Evolutionary conservation across 2,113 vertebrate genomes (phyloP), one percentile per base, ranked within the genome.

Genomic region (Suncus etruscus): DNA sequence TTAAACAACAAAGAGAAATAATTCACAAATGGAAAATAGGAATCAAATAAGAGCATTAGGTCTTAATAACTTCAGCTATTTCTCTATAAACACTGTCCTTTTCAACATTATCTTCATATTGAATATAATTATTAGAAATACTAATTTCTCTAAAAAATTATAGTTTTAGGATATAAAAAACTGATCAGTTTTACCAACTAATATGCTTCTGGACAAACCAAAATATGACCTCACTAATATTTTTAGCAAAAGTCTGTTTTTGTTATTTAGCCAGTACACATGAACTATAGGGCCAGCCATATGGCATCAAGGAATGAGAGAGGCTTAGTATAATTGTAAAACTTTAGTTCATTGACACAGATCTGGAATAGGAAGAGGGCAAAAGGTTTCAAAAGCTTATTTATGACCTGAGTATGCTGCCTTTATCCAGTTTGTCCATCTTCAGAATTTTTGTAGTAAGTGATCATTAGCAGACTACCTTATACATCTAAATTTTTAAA

Each of bases 221-320:
- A 80, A 80, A 54, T 50, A 77, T 24, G 80, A 61, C 69, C 92
- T 91, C 50, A 39, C 61, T 78, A 50, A 32, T 87, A 91, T 94
- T 94, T 95, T 95, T 82, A 93, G 81, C 66, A 89, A 90, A 93
- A 89, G 69, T 72, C 66, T 92, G 12, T 61, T 84, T 78, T 83
- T 76, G 45, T 83, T 83, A 74, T 92, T 93, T 93, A 95, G 77
- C 47, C 66, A 75, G 73, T 47, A 83, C 39, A 39, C 58, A 70
- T 51, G 69, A 77, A 73, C 74, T 82, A 86, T 31, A 89, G 25
- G 25, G 31, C 81, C 70, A 39, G 48, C 73, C 77, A 84, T 66
- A 81, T 85, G 84, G 48, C 69, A 75, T 84, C 45, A 85, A 77
- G 47, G 78, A 95, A 86, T 78, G 50, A 72, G 65, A 85, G 73